Base-by-base conservation (phyloP, 2,888 invertebrate genomes). In the Seira musarum region DNA sequence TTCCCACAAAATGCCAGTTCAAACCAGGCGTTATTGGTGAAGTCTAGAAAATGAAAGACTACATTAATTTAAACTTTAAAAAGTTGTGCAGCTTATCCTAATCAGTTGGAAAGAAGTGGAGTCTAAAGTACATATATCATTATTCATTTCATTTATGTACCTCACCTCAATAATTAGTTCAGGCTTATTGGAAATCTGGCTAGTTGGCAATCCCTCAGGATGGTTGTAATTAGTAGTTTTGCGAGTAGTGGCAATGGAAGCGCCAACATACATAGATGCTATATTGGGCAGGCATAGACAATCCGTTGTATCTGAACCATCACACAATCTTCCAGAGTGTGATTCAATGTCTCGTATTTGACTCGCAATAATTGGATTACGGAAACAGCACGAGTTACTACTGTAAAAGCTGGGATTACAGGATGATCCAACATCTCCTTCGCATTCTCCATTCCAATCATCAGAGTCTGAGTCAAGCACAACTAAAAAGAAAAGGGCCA, bases 1-100 rank as follows among this genome's bases (percentile, higher is more conserved):
- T 60, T 22, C 72, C 79, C 1, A n/a, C 30, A 67, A 79, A 79
- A 15, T 72, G 71, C 71, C 71, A 79, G 46, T 77, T 77, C 22
- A 65, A 46, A 2, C 77, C 77, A 2, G 65, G 35, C 13, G 53
- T 65, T 5, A 77, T 2, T 13, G 61, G 46, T 24, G 19, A 25
- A 8, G 76, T 46, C 77, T 77, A 30, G 30, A 30, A 30, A 30
- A 8, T 17, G 19, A 24, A 25, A 64, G 15, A 10, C 19, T 10
- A 5, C 30, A 30, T 21, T 13, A 57, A 57, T 57, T 21, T 30
- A n/a, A n/a, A 49, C 10, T 5, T 57, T 57, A 57, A 57, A 21
- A 57, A 5, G 17, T 2, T 21, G 57, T 21, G 5, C 30, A 30
- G 3, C 30, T 30, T 30, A 30, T 5, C 30, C 30, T 30, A n/a